Percentiles rank a stretch among this genome's conserved stretches.
Evolutionary conservation across 2,113 vertebrate genomes (phyloP).

Genomic region (Falcunculus frontatus): DNA sequence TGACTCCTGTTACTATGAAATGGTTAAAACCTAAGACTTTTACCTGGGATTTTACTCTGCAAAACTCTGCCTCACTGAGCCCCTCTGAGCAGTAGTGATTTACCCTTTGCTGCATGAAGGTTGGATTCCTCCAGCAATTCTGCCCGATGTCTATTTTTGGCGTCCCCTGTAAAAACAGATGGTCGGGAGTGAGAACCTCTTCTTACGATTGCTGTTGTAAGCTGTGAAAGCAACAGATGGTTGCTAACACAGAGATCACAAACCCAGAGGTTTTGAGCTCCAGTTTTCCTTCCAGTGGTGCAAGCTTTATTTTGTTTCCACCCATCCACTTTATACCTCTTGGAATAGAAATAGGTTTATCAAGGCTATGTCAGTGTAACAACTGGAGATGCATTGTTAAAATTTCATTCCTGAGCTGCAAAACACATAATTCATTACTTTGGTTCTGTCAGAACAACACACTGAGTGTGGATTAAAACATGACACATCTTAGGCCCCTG

Average conservation of each 20-base stretch:
- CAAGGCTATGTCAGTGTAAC: background rate
- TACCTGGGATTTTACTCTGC: background rate
- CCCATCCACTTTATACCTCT: background rate
- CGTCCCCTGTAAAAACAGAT: slow-evolving; percentile 69
- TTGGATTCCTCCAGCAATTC: slow-evolving; percentile 36
- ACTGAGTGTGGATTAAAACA: background rate
- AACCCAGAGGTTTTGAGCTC: slow-evolving; percentile 17
- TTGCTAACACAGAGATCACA: slow-evolving; percentile 30
- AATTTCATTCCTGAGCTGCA: background rate
- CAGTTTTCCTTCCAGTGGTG: background rate
- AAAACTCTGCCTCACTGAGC: background rate
- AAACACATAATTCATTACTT: background rate
- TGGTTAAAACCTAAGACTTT: background rate
- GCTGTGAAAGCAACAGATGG: slow-evolving; percentile 66
- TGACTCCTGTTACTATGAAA: background rate
- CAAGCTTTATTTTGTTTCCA: background rate
- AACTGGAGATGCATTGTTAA: background rate
- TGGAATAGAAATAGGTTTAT: background rate
- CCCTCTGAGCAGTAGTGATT: background rate
- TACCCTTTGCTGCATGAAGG: slow-evolving; percentile 34
- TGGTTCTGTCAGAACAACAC: background rate
- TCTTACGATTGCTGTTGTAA: slow-evolving; percentile 18
- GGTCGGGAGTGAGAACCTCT: slow-evolving; percentile 57
- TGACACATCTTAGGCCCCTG: background rate
- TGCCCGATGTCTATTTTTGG: slow-evolving; percentile 70